phyloP scores from a whole-genome alignment of 2,113 vertebrate species.

The Muntiacus reevesi region DNA sequence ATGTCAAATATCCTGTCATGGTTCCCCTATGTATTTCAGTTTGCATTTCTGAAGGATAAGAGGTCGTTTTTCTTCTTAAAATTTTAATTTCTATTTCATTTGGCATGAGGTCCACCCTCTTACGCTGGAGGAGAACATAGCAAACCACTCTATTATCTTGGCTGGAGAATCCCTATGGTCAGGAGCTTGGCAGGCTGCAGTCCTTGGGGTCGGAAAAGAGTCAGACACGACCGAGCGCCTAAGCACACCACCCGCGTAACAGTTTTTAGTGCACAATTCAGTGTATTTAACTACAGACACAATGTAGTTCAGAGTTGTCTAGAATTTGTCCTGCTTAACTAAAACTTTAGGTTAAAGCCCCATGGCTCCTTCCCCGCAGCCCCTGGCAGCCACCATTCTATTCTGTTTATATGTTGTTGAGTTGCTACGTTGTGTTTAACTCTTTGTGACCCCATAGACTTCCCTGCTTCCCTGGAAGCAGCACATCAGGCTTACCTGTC shows the following conservation, averaged over 20 bases:
- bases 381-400: not conserved
- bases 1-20: not conserved
- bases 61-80: not conserved
- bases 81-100: not conserved
- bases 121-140: not conserved
- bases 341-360: not conserved
- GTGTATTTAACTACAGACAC: not conserved
- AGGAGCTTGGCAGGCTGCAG: not conserved
- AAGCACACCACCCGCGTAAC: not conserved
- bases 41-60: not conserved
- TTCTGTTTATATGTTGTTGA: not conserved
- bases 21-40: not conserved
- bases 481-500: not conserved
- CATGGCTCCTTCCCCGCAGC: not conserved
- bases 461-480: not conserved
- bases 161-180: not conserved
- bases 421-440: not conserved
- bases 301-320: not conserved
- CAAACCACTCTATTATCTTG: not conserved
- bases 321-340: not conserved
- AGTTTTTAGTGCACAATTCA: not conserved
- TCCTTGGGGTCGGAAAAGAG: not conserved
- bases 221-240: fast-evolving
- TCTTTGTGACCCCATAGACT: not conserved
- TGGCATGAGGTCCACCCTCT: not conserved